Base-by-base conservation (phyloP, 2,113 vertebrate genomes). In the Actenoides lindsayi region DNA sequence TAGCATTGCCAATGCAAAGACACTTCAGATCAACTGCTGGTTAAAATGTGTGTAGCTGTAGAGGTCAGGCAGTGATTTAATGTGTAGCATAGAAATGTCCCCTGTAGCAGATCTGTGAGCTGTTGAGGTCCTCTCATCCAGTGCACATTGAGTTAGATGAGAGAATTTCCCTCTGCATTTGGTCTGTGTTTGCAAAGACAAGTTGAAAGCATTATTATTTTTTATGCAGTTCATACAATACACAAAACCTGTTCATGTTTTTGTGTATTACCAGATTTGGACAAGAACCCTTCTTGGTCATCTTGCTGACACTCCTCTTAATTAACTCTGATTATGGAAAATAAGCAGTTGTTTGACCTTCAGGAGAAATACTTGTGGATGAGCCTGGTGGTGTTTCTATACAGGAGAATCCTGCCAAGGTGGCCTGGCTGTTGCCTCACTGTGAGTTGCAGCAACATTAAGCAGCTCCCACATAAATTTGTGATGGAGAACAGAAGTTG, bases 351-450 rank as follows among this genome's bases (percentile, higher is more conserved):
- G 8, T 33, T 28, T 79, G 60, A 30, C 51, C n/a, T 68, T 63
- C 13, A 63, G 59, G 8, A 57, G 75, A 59, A 50, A 5, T 57
- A 7, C 18, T 9, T 59, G 77, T 56, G 50, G 44, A 23, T 54
- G 48, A 76, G 57, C 10, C 39, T 71, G 44, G 21, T 62, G 67
- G 24, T 16, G 4, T 17, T 67, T 15, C 50, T 31, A 5, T 48
- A 15, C 0, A 0, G 3, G 48, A n/a, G 56, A 41, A 18, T 15
- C 5, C 10, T 1, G 1, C 56, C 25, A 53, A 33, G 51, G 23
- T 63, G 56, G 17, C 64, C n/a, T 46, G 17, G 76, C 28, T 0
- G 0, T 53, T 78, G 48, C 64, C 0, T 2, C 1, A 0, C 37
- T 3, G 19, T 28, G 69, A 16, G 67, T 42, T 69, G 70, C 4